Percentiles rank a stretch among this genome's conserved stretches.
These are phyloP conservation scores for Pachyramphus minor DNA, from an alignment of 2,113 vertebrate species.

Conservation along the genomic window DNA sequence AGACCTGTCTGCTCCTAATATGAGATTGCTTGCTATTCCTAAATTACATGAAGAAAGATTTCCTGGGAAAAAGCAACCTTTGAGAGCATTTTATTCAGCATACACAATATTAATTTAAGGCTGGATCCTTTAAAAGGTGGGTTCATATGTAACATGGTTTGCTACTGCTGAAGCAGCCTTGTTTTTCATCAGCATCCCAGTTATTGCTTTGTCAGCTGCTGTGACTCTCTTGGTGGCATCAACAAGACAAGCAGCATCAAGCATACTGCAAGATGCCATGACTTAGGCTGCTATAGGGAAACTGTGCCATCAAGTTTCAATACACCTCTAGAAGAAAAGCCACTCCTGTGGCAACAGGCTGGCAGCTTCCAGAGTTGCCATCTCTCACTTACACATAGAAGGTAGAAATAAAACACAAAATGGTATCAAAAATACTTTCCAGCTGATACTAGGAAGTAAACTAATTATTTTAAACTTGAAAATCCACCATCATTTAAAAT, in stretches of 20 bases:
- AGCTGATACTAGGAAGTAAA: neutral
- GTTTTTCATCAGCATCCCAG: neutral
- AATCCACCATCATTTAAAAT: neutral
- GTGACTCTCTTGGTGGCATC: neutral
- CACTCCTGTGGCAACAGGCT: neutral
- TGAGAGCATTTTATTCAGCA: neutral
- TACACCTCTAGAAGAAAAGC: neutral
- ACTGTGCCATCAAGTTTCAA: neutral
- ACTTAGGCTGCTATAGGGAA: neutral
- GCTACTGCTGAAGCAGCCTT: neutral
- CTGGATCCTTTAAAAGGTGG: neutral
- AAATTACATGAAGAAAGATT: neutral
- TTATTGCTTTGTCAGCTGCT: neutral
- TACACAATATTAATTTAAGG: neutral
- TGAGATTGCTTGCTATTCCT: neutral
- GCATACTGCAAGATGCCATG: rapidly evolving
- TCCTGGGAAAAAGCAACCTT: neutral
- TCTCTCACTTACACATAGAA: neutral
- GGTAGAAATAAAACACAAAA: neutral
- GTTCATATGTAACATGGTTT: neutral
- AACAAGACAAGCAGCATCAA: neutral
- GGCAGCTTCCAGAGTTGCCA: neutral
- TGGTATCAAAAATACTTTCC: neutral
- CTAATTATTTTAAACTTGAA: neutral
- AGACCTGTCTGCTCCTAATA: neutral